Base-by-base conservation (phyloP, 1,140 invertebrate species). In the Ceratitis capitata region DNA sequence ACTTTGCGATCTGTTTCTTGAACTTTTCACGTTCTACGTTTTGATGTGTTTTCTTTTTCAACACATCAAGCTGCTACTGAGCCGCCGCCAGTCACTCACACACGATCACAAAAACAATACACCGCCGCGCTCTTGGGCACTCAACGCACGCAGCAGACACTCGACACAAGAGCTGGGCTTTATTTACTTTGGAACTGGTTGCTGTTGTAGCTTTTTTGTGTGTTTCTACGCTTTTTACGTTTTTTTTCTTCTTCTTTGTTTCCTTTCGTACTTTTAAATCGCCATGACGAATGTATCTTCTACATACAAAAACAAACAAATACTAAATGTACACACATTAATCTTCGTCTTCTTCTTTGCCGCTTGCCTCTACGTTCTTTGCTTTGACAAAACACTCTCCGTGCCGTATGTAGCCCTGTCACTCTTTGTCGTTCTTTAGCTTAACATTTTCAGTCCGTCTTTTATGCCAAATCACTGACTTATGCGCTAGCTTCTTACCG, bases 1-100 rank as follows among this genome's bases (percentile, higher is more conserved):
- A 53, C 82, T 58, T n/a, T 23, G 23, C 35, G 82, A 83, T 83
- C 82, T 83, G 82, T 58, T 58, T 83, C 47, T 35, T 83, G 82
- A 83, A 83, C 82, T 56, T 83, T 45, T 83, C 47, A 47, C n/a
- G 29, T 58, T 83, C 53, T 83, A 51, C 35, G 16, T 58, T 83
- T 58, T 51, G n/a, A n/a, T 49, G 23, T 83, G 45, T 83, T 58
- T 83, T 83, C 47, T 83, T 83, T 83, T 14, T 51, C 32, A 23
- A 16, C 39, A 45, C 19, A 56, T 42, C 35, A 64, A 64, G 10
- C 51, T n/a, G 23, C 51, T 56, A 9, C 51, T 23, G 1, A 47
- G 45, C 45, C 45, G 45, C 45, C 45, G 45, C 45, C 1, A 53
- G 51, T 23, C 56, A 61, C n/a, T 1, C 29, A 64, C 12, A 23